Base-by-base conservation (phyloP, 2,888 invertebrate genomes). In the Habrosyne pyritoides region DNA sequence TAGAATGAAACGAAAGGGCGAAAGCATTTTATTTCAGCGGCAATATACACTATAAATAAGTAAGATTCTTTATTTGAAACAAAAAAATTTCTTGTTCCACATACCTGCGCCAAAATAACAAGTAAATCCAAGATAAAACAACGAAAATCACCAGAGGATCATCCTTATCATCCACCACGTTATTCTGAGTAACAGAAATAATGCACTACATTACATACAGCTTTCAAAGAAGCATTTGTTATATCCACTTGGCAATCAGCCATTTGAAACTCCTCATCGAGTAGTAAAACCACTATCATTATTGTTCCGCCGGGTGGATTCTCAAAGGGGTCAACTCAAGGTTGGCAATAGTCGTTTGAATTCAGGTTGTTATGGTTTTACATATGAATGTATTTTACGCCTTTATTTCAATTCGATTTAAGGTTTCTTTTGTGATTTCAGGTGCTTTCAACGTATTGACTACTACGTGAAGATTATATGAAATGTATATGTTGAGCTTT, bases 221-320 rank as follows among this genome's bases (percentile, higher is more conserved):
- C 50, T 50, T 50, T 50, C 50, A 50, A 50, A 50, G 50, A 50
- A 28, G 50, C 50, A 50, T 50, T 50, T 30, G 50, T 50, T 50
- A 50, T 50, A 50, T 50, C 50, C 28, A 28, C 30, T 50, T 50
- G 50, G 50, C 50, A 18, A 50, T 50, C 50, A 30, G 50, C 50
- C 50, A 50, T 50, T 50, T 26, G 28, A 21, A 28, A 22, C 28
- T n/a, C 50, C 28, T 18, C 50, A 28, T 50, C 50, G 50, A 28
- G 28, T 14, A 42, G 42, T 50, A 50, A 28, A 50, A 50, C 50
- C 50, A 50, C 50, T 50, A 50, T 50, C 28, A 50, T 50, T 50
- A 28, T 42, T 28, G 50, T 50, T 30, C 30, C 50, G 50, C 50
- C 50, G 26, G 28, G 26, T 30, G 50, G 28, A 6, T 28, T 30